A percentile compares a stretch with the other conserved stretches of the same genome.
Conservation (phyloP, 2,888 invertebrate genomes). For the Kuschelorhynchus macadamiae region DNA sequence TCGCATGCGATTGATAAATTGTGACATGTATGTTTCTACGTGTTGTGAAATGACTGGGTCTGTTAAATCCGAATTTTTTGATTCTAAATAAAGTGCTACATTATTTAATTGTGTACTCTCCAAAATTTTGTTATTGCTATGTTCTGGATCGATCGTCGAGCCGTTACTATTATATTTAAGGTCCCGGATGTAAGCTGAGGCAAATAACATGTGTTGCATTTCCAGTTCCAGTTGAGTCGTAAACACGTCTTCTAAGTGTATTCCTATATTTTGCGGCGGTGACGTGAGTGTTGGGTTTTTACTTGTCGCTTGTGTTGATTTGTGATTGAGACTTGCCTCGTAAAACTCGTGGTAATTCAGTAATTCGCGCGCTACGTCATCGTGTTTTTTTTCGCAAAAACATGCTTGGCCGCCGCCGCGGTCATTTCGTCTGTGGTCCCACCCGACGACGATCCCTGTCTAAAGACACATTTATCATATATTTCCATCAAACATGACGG, state of each 20-base stretch:
- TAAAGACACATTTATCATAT: not conserved
- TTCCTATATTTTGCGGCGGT: not conserved
- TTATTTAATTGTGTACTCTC: not conserved
- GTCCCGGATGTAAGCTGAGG: not conserved
- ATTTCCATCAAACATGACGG: not conserved
- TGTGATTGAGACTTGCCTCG: no score
- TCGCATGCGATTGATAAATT: not conserved
- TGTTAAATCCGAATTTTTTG: not conserved
- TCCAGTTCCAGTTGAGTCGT: not conserved
- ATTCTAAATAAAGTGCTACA: not conserved
- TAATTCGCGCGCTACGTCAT: no score
- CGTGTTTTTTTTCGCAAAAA: no score
- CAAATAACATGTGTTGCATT: conserved; percentile 1
- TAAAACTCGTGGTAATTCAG: no score
- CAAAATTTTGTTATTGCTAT: not conserved
- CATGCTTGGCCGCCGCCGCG: not conserved
- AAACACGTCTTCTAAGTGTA: not conserved
- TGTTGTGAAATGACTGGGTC: not conserved
- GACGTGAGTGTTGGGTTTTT: not conserved
- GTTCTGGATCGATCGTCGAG: not conserved
- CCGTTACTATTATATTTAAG: conserved; percentile 3
- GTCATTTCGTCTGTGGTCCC: not conserved
- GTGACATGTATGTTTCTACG: not conserved
- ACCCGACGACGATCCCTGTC: not conserved
- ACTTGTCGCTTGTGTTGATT: not conserved